A percentile compares a stretch with the other conserved stretches of the same genome.
These are phyloP conservation scores for Gasteruption jaculator DNA, from an alignment of 2,888 invertebrate species.

Conservation along the genomic window DNA sequence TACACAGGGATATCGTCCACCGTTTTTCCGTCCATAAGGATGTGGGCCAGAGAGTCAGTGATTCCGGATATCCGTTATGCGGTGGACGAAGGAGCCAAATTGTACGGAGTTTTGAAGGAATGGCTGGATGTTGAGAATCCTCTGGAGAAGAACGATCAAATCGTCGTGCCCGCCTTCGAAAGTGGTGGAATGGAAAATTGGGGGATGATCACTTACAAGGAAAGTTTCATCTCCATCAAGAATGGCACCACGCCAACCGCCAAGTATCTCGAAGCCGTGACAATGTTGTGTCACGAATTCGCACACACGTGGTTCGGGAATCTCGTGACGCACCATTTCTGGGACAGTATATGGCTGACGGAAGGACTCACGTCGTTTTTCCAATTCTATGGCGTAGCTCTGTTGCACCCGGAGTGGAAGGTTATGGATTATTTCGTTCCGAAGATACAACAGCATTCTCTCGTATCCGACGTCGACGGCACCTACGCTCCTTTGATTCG, in stretches of 20 bases:
- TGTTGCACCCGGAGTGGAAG: slow-evolving; percentile 38
- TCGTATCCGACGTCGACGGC: slow-evolving; percentile 49
- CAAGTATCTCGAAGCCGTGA: slow-evolving; percentile 21
- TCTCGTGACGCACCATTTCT: slow-evolving; percentile 44
- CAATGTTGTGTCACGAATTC: slow-evolving; percentile 54
- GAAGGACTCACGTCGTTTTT: slow-evolving; percentile 57
- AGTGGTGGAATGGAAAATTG: slow-evolving; percentile 92
- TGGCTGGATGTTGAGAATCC: slow-evolving; percentile 30
- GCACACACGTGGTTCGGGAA: slow-evolving; percentile 56
- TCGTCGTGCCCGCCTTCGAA: slow-evolving; percentile 80
- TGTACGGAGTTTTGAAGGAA: slow-evolving; percentile 26
- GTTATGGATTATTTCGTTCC: slow-evolving; percentile 52
- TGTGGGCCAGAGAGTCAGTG: slow-evolving; percentile 31
- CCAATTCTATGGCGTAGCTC: slow-evolving; percentile 42
- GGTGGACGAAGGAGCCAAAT: slow-evolving; percentile 24
- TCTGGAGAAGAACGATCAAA: slow-evolving; percentile 66
- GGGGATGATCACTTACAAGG: slow-evolving; percentile 77
- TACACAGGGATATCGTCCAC: slow-evolving; percentile 19
- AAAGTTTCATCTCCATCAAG: slow-evolving; percentile 27
- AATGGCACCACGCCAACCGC: slow-evolving; percentile 21
- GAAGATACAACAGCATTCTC: slow-evolving; percentile 43
- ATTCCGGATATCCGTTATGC: slow-evolving; percentile 15
- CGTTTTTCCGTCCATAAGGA: slow-evolving; percentile 22
- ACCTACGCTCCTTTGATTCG: slow-evolving; percentile 58
- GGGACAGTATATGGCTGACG: slow-evolving; percentile 49